Conservation (phyloP, 2,888 invertebrate species). For the Busseola fusca region DNA sequence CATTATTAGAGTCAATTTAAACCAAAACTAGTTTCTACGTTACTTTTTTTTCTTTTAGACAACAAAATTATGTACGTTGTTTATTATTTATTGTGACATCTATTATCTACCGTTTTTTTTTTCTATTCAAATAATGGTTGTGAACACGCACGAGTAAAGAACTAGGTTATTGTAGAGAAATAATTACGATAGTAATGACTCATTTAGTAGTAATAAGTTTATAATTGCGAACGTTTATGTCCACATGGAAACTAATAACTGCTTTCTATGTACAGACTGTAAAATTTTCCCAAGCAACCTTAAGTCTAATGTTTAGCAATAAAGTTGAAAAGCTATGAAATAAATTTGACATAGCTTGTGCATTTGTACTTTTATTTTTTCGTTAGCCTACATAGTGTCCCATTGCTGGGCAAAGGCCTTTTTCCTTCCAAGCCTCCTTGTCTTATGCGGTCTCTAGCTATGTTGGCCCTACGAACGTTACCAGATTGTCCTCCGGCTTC, state of each 20-base stretch:
- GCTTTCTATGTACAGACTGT: not conserved
- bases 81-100: constrained; percentile 57
- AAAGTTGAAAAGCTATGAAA: too few relatives aligned
- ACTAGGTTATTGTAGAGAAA: constrained; percentile 30
- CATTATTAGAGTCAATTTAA: not conserved
- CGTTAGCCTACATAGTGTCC: too few relatives aligned
- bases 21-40: not conserved
- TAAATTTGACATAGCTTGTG: too few relatives aligned
- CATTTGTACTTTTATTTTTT: too few relatives aligned
- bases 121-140: constrained; percentile 55
- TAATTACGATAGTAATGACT: constrained; percentile 44
- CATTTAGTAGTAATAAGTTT: not conserved
- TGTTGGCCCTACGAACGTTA: too few relatives aligned
- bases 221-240: constrained; percentile 29
- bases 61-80: constrained; percentile 2
- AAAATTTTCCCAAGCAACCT: too few relatives aligned
- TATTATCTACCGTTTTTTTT: constrained; percentile 53
- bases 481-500: too few relatives aligned
- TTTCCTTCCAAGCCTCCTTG: too few relatives aligned
- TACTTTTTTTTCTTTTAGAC: constrained; percentile 11
- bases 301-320: too few relatives aligned
- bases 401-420: too few relatives aligned
- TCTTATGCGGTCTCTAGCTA: too few relatives aligned
- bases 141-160: constrained; percentile 56
- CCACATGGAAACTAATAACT: constrained; percentile 1